Evolutionary conservation across 2,888 invertebrate genomes (phyloP).

Genomic region (Neoascia interrupta): DNA sequence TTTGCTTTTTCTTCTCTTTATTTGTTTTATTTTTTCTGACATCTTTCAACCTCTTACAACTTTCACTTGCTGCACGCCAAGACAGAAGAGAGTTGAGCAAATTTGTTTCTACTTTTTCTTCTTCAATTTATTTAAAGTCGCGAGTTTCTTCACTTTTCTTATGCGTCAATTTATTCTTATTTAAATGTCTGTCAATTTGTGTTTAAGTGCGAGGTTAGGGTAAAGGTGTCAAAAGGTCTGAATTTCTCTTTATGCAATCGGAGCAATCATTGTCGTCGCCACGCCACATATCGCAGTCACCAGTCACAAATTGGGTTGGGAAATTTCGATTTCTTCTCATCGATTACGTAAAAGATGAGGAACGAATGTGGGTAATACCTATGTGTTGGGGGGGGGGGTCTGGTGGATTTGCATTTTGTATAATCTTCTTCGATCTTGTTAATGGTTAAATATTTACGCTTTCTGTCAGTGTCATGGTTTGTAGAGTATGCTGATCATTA

Average conservation of each 20-base stretch:
- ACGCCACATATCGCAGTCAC: too few relatives aligned
- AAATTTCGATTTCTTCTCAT: constrained; percentile 59
- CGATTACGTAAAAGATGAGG: constrained; percentile 43
- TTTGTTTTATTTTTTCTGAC: constrained; percentile 14
- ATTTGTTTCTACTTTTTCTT: constrained; percentile 16
- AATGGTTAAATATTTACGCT: constrained; percentile 5
- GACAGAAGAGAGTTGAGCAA: constrained; percentile 50
- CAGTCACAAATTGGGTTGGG: constrained; percentile 40
- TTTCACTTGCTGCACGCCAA: constrained; percentile 62
- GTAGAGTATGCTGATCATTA: background rate
- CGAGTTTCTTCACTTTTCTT: too few relatives aligned
- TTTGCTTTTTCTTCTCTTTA: constrained; percentile 6
- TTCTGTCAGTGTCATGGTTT: constrained; percentile 1
- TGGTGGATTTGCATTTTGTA: constrained; percentile 28
- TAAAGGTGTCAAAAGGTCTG: constrained; percentile 60
- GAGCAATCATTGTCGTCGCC: constrained; percentile 4
- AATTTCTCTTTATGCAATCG: constrained; percentile 63
- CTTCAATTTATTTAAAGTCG: too few relatives aligned
- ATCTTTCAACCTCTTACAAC: constrained; percentile 41
- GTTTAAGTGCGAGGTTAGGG: constrained; percentile 51
- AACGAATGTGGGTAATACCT: background rate
- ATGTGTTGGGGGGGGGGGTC: too few relatives aligned
- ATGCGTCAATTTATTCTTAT: too few relatives aligned
- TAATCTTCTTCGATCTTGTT: background rate
- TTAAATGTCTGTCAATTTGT: constrained; percentile 41